These are phyloP conservation scores for Cotesia congregata DNA, from an alignment of 2,888 invertebrate species.

Conservation along the genomic window DNA sequence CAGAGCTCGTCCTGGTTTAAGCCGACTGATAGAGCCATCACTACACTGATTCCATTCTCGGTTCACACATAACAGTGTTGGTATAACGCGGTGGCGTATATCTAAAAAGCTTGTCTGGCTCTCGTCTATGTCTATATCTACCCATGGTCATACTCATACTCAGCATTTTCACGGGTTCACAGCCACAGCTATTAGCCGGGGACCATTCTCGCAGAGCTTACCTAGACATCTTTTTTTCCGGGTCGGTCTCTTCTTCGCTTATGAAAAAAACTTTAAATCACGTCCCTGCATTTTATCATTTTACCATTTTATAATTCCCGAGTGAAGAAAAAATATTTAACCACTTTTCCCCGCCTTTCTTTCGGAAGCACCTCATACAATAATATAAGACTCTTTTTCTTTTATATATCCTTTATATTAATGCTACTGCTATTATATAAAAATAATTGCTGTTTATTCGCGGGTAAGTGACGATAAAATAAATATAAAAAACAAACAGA, in stretches of 20 bases:
- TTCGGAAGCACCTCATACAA: background rate
- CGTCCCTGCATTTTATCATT: conserved; percentile 10
- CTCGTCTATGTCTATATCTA: no score
- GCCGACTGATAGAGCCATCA: background rate
- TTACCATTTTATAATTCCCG: background rate
- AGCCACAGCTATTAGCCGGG: conserved; percentile 41
- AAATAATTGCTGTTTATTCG: background rate
- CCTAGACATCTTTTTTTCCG: conserved; percentile 40
- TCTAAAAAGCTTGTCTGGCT: no score
- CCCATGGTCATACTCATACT: conserved; percentile 10
- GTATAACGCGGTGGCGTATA: no score
- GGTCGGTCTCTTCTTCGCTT: background rate
- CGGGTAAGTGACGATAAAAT: background rate
- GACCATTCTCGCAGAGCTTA: conserved; percentile 38
- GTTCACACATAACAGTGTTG: no score
- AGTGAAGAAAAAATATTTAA: background rate
- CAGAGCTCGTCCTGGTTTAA: conserved; percentile 10
- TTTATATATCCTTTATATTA: no score
- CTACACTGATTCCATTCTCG: no score
- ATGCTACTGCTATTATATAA: no score
- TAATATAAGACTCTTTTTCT: no score
- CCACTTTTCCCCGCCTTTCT: background rate
- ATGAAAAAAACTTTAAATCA: conserved; percentile 22
- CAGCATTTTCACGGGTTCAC: conserved; percentile 48
- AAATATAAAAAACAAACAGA: no score